A percentile compares a stretch with the other conserved stretches of the same genome.
Conservation (phyloP, 2,888 invertebrate genomes). For the Cenopis cana region DNA sequence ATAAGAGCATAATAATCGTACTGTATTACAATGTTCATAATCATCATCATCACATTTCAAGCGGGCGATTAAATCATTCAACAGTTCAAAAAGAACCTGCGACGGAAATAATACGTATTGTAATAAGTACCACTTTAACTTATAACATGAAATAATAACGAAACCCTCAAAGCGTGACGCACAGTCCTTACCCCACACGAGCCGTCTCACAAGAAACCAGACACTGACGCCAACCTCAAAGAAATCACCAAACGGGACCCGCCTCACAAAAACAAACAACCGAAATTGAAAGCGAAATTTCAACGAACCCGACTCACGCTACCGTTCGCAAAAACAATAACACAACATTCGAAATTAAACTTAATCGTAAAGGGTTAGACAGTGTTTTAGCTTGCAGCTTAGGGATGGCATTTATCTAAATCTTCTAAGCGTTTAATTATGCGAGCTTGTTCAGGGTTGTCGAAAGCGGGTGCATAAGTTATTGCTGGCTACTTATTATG, state of each 20-base stretch:
- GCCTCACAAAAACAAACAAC: slow-evolving; percentile 60
- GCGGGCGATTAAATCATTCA: too few relatives aligned
- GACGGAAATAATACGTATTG: too few relatives aligned
- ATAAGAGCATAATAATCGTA: too few relatives aligned
- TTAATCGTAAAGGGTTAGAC: slow-evolving; percentile 54
- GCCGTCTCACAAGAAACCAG: slow-evolving; percentile 33
- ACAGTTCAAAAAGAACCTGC: background rate
- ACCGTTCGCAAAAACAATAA: slow-evolving; percentile 63
- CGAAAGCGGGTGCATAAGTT: background rate
- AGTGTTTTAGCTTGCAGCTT: slow-evolving; percentile 53
- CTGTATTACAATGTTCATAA: too few relatives aligned
- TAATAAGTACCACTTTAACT: too few relatives aligned
- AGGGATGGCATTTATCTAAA: slow-evolving; percentile 63
- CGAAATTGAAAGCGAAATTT: slow-evolving; percentile 62
- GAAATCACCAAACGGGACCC: slow-evolving; percentile 61
- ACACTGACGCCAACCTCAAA: slow-evolving; percentile 47
- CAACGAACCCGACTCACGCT: slow-evolving; percentile 66
- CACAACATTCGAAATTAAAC: slow-evolving; percentile 54
- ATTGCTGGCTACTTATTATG: background rate
- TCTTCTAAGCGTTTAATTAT: slow-evolving; percentile 76
- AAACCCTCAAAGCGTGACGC: background rate
- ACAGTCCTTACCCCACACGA: slow-evolving; percentile 23
- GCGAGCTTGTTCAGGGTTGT: slow-evolving; percentile 58
- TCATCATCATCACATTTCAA: too few relatives aligned
- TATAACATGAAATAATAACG: slow-evolving; percentile 6